A percentile compares a stretch with the other conserved stretches of the same genome.
Evolutionary conservation across 1,140 invertebrate species (phyloP).

Genomic region (Drosophila sproati): DNA sequence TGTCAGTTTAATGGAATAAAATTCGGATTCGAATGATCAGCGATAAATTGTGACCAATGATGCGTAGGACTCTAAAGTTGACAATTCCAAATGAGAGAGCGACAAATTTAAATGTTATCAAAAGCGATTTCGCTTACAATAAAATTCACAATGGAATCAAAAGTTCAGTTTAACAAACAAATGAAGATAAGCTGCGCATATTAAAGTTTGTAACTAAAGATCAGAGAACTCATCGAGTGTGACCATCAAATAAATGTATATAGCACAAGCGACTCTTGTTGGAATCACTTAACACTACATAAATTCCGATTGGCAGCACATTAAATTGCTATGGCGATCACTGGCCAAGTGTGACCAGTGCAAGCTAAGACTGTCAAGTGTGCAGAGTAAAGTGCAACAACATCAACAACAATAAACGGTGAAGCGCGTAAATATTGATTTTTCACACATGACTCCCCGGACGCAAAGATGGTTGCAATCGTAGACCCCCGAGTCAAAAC

Average conservation of each 20-base stretch:
- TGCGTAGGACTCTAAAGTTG: neutral
- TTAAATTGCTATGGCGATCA: conserved; percentile 3
- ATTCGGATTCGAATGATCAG: conserved; percentile 12
- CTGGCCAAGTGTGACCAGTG: conserved; percentile 6
- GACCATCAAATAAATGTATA: neutral
- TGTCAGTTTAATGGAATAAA: conserved; percentile 44
- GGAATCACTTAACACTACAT: neutral
- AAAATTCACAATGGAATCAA: too few relatives aligned
- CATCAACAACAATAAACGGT: conserved; percentile 28
- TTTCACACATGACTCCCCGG: conserved; percentile 67
- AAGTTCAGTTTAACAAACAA: too few relatives aligned
- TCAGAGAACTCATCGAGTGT: too few relatives aligned
- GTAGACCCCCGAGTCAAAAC: neutral
- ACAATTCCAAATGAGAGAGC: neutral
- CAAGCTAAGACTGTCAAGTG: conserved; percentile 1
- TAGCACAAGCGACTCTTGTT: neutral
- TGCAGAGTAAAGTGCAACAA: conserved; percentile 21
- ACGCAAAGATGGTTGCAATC: conserved; percentile 11
- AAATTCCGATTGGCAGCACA: neutral
- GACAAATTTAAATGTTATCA: neutral
- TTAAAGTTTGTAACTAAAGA: too few relatives aligned
- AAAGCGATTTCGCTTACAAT: neutral
- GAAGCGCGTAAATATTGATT: conserved; percentile 72
- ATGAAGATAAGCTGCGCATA: too few relatives aligned
- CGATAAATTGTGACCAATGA: neutral